Evolutionary conservation across 2,113 vertebrate genomes (phyloP), one percentile per base, ranked within the genome.

Genomic region (Xiphophorus hellerii): DNA sequence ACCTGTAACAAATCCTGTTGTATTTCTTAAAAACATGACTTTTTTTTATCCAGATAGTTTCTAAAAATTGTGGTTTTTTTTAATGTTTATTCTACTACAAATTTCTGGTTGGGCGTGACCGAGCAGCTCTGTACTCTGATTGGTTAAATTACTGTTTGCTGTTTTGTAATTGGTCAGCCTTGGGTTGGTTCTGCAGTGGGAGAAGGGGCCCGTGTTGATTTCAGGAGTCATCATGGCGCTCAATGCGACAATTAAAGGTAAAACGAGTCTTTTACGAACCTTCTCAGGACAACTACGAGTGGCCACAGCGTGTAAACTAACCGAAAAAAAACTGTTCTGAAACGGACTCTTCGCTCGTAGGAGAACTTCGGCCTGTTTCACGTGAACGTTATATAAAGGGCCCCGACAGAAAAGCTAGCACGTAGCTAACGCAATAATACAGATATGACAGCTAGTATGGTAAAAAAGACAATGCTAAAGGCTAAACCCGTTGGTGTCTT

Each of bases 191-290:
- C 77, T 17, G 66, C 69, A 25, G 14, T 80, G 51, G 25, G 30
- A 73, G 74, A 22, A 12, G 84, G 66, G 82, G 88, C 78, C 93
- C 92, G 92, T 95, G 94, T 93, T 92, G 69, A 71, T 92, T 84
- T 89, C 87, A 92, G 89, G 78, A 92, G 87, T 93, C 93, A 94
- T 95, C 93, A 95, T 95, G 94, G 94, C 94, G 94, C 87, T 89
- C 71, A 66, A 84, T 85, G 82, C 83, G 30, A 60, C 72, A 72
- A 78, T 85, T 44, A 65, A 91, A 94, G 94, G 94, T 95, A 95
- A 93, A 37, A 77, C 17, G 13, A 58, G 64, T 87, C 73, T 78
- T 74, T 58, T 77, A 25, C 28, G 67, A 77, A 69, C 48, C 35
- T 71, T 44, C 27, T 6, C 27, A 10, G 27, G 1, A 13, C 4